phyloP scores from a whole-genome alignment of 2,797 vertebrate species.

The Buceros bicornis region DNA sequence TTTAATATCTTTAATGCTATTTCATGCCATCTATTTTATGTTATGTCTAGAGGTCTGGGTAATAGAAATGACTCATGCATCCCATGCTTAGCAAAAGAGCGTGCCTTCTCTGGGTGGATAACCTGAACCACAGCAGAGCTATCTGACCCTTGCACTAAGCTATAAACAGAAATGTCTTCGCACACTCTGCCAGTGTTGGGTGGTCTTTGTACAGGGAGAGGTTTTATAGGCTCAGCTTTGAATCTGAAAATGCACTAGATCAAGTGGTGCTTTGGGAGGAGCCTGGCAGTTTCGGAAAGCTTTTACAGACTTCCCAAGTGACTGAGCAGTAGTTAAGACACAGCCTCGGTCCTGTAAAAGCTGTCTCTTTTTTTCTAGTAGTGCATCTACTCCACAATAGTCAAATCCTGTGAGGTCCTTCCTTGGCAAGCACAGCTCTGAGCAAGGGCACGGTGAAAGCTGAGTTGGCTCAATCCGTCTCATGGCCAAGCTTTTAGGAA shows the following conservation, averaged over 20 bases:
- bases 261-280: slow-evolving; percentile 38
- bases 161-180: slow-evolving; percentile 27
- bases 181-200: background rate
- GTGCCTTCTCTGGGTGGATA: slow-evolving; percentile 43
- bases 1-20: slow-evolving; percentile 49
- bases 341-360: background rate
- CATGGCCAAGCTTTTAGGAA: background rate
- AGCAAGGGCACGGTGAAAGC: background rate
- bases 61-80: slow-evolving; percentile 50
- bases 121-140: slow-evolving; percentile 40
- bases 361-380: background rate
- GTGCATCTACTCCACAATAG: background rate
- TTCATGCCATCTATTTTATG: slow-evolving; percentile 47
- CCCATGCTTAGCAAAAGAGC: slow-evolving; percentile 26
- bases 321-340: slow-evolving; percentile 39
- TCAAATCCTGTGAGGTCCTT: slow-evolving; percentile 31
- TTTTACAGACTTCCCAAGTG: slow-evolving; percentile 60
- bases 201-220: slow-evolving; percentile 18
- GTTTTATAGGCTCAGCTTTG: slow-evolving; percentile 39
- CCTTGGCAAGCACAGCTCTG: background rate
- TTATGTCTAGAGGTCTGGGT: slow-evolving; percentile 51
- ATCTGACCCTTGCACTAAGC: slow-evolving; percentile 12
- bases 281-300: slow-evolving; percentile 49
- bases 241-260: slow-evolving; percentile 28
- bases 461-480: background rate